Base-by-base conservation (phyloP, 2,797 vertebrate genomes). In the Chaetodon trifasciatus region DNA sequence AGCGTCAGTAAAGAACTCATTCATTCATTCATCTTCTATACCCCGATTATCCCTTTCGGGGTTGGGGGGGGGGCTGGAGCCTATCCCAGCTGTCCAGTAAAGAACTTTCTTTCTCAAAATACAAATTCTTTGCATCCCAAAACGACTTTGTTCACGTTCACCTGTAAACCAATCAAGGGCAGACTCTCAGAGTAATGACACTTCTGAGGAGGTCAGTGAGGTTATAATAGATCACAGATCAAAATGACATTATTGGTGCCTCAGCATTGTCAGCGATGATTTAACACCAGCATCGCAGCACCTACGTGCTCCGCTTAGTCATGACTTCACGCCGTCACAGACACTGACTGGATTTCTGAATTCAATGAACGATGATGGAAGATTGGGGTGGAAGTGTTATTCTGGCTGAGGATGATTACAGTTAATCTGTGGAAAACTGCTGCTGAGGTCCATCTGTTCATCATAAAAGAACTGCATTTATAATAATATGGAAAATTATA, bases 341-440 rank as follows among this genome's bases (percentile, higher is more conserved):
- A 74, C 78, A 79, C 70, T 84, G n/a, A 49, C 42, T 74, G 56
- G 49, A 85, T 76, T 53, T 80, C 53, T 62, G 50, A 69, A 70
- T 44, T 72, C n/a, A 46, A 10, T 52, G 6, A 35, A 55, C 49
- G 56, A n/a, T 58, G 52, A 42, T 23, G 37, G 28, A 47, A 39
- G 28, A 39, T 16, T 61, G 5, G 7, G 8, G 21, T 23, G 12
- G 21, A 24, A 19, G 24, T 64, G 78, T 62, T 39, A 16, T 17
- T 68, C 28, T 6, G 44, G 19, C 44, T 21, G 19, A 65, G 24
- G 32, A 46, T n/a, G 16, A 62, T 37, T 8, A 23, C 12, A 37
- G 42, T 70, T 28, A 17, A 66, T 32, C 28, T 15, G 40, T 55
- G 16, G 24, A 32, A 60, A 55, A 35, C n/a, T 55, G 23, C 49